Evolutionary conservation across 2,113 vertebrate genomes (phyloP), one percentile per base, ranked within the genome.

Genomic region (Dromas ardeola): DNA sequence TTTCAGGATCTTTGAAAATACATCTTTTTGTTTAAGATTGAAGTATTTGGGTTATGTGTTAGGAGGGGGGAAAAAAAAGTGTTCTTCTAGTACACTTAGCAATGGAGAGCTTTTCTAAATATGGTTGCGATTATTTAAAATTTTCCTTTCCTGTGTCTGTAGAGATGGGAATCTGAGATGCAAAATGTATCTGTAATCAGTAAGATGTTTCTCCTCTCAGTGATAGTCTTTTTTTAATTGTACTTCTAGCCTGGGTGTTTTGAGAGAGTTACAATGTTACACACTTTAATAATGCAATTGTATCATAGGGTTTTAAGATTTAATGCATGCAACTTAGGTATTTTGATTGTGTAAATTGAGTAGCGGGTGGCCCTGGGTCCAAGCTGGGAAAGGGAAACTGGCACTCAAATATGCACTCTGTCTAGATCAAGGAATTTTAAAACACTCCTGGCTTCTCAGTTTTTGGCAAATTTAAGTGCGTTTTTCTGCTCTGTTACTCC

Each of bases 61-160:
- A 47, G 27, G 15, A 40, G 15, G 17, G 4, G 5, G 36, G 58
- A 43, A 23, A 43, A 18, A 42, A 34, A 43, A 45, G 13, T 29
- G 5, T 84, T 93, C 11, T 30, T 82, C 25, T 66, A n/a, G 20
- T 43, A 50, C 1, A 18, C 20, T 43, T 83, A 61, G 12, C 2
- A 3, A 58, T 53, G 7, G 36, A 36, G 22, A 73, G 10, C 7
- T 83, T 91, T 73, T 59, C 17, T 58, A 89, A 89, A 30, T 78
- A 26, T 25, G 17, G 7, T 40, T 83, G 34, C 78, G 45, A 32
- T 78, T 56, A 77, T 53, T 85, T 62, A 42, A 74, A 71, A 25
- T 67, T 55, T 81, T 73, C 19, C 12, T 3, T 81, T 85, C 29
- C 4, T 0, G 0, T n/a, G 15, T 36, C 38, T 2, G 0, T 38